A percentile compares a stretch with the other conserved stretches of the same genome.
These are phyloP conservation scores for Onychomys torridus DNA, from an alignment of 2,797 vertebrate genomes.

Conservation along the genomic window DNA sequence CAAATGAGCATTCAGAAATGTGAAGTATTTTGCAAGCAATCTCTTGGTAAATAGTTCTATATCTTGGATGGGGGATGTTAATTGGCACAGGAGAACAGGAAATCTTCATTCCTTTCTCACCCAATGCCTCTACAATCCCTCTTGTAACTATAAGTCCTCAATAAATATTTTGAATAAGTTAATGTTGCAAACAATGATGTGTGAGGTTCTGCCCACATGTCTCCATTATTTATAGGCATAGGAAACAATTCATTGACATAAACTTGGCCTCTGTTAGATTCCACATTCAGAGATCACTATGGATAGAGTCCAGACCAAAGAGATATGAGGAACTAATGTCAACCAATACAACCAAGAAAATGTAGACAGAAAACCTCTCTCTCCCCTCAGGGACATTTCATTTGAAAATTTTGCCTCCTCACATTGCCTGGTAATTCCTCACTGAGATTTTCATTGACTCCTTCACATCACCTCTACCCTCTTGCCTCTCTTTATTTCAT, in stretches of 20 bases:
- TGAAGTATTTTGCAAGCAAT: not conserved
- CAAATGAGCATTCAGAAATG: not conserved
- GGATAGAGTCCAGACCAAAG: not conserved
- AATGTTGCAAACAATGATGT: not conserved
- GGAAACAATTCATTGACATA: not conserved
- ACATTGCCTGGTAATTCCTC: not conserved
- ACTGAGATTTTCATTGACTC: not conserved
- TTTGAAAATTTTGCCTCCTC: not conserved
- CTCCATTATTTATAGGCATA: not conserved
- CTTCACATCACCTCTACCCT: rapidly evolving
- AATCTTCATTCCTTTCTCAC: not conserved
- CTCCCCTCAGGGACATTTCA: not conserved
- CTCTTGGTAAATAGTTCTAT: not conserved
- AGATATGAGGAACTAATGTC: not conserved
- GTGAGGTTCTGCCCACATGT: not conserved
- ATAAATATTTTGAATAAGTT: not conserved
- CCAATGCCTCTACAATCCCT: not conserved
- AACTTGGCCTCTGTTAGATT: not conserved
- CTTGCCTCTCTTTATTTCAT: not conserved
- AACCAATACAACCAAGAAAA: too few relatives aligned
- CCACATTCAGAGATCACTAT: not conserved
- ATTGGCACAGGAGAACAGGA: not conserved
- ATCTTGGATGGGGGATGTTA: not conserved
- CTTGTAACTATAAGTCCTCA: not conserved
- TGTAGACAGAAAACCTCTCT: not conserved